Base-by-base conservation (phyloP, 1,140 invertebrate genomes). In the Drosophila persimilis region DNA sequence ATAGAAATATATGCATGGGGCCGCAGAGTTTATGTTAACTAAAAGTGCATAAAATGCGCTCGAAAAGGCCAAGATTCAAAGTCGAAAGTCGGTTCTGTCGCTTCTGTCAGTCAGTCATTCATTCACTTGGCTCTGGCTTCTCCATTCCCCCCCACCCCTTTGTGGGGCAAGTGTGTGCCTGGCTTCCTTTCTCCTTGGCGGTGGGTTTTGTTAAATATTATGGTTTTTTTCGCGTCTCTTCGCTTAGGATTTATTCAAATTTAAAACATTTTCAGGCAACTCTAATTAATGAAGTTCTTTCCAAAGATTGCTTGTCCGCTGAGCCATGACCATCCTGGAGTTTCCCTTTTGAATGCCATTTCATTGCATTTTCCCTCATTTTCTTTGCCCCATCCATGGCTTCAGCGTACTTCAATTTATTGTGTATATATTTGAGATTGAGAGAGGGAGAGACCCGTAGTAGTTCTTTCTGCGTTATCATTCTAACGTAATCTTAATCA, bases 401-500 rank as follows among this genome's bases (percentile, higher is more conserved):
- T 39, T 5, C 3, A 39, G 44, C 39, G 24, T 51, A 46, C 46
- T 58, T 51, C 55, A 46, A 75, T 72, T 73, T 80, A 72, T 72
- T 80, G 56, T 70, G 11, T 77, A 50, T 62, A n/a, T 55, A 44
- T 46, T 39, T 52, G 17, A 24, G 59, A 53, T 3, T 5, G 24
- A 24, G 24, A 24, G 24, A 22, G 59, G 31, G 24, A 17, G 50
- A 54, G 59, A 35, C 51, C 50, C 20, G 35, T 41, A 44, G 22
- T 35, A 48, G 43, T 53, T 59, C 53, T n/a, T 26, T 44, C 51
- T 67, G 64, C 50, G 58, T 85, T 89, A 90, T 90, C 88, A 84
- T 73, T 80, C 72, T 71, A 77, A 88, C 79, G 84, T 90, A 89
- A 90, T 90, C 88, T 90, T 90, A 90, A 90, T 90, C 88, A 90